Evolutionary conservation across 1,140 invertebrate genomes (phyloP).

Genomic region (Glossosoma conforme): DNA sequence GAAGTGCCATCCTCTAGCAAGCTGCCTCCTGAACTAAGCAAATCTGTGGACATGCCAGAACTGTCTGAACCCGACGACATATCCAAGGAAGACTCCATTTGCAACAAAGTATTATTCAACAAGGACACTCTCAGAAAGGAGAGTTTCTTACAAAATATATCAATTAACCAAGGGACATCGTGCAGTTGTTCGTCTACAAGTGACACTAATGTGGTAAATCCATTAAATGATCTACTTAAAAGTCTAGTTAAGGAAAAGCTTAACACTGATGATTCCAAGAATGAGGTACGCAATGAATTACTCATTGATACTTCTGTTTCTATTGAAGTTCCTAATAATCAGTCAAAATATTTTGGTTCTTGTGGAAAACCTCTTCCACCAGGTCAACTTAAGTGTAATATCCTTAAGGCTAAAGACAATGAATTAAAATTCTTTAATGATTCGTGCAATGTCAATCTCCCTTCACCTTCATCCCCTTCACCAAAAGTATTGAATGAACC

Average conservation of each 20-base stretch:
- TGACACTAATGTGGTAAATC: constrained; percentile 48
- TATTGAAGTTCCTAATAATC: constrained; percentile 63
- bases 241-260: constrained; percentile 52
- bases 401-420: constrained; percentile 72
- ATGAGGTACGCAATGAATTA: constrained; percentile 55
- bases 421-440: constrained; percentile 47
- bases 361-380: constrained; percentile 69
- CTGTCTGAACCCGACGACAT: constrained; percentile 36
- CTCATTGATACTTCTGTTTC: constrained; percentile 48
- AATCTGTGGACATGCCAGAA: constrained; percentile 39
- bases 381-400: constrained; percentile 91
- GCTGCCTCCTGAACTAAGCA: constrained; percentile 28
- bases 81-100: constrained; percentile 48
- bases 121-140: constrained; percentile 39
- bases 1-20: constrained; percentile 3
- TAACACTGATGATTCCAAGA: constrained; percentile 53
- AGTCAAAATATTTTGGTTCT: constrained; percentile 53
- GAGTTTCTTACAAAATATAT: constrained; percentile 42
- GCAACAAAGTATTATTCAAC: constrained; percentile 45
- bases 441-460: constrained; percentile 40
- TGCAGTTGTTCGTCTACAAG: constrained; percentile 43
- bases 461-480: constrained; percentile 41
- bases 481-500: constrained; percentile 46
- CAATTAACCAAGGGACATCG: constrained; percentile 38
- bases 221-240: constrained; percentile 46